Evolutionary conservation across 2,113 vertebrate genomes (phyloP).

Genomic region (Oxygymnocypris stewartii): DNA sequence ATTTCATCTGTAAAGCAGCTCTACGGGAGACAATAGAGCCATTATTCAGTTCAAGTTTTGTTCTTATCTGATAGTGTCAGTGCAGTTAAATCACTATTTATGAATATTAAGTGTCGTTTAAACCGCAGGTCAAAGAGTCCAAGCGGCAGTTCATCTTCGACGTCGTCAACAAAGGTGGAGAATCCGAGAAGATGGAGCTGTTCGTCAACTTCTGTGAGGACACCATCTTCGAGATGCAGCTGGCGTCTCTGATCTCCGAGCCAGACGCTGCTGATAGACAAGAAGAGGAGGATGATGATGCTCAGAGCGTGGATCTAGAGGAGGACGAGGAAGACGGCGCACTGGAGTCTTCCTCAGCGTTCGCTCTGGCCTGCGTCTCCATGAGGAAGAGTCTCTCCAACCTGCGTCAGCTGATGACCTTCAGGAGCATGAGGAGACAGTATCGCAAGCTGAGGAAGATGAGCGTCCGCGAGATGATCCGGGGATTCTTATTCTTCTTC

Average conservation of each 20-base stretch:
- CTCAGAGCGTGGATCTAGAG: constrained; percentile 73
- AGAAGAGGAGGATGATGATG: constrained; percentile 75
- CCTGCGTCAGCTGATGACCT: constrained; percentile 81
- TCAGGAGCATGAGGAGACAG: constrained; percentile 86
- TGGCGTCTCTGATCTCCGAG: constrained; percentile 95
- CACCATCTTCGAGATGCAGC: constrained; percentile 98
- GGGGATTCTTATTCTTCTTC: constrained; percentile 88
- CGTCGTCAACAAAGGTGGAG: constrained; percentile 96
- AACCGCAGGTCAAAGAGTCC: constrained; percentile 97
- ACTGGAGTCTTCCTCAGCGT: constrained; percentile 87
- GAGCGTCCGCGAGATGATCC: constrained; percentile 86
- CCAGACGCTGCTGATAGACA: constrained; percentile 83
- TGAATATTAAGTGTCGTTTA: constrained; percentile 50
- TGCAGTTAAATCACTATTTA: neutral
- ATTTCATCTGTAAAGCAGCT: neutral
- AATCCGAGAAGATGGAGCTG: constrained; percentile 99
- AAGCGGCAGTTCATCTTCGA: constrained; percentile 99
- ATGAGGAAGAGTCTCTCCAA: constrained; percentile 80
- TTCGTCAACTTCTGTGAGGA: constrained; percentile 99
- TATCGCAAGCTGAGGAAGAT: constrained; percentile 89
- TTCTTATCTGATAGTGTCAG: neutral
- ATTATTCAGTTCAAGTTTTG: neutral
- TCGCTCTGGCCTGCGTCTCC: constrained; percentile 84
- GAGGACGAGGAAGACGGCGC: constrained; percentile 79
- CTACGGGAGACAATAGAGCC: neutral